Base-by-base conservation (phyloP, 2,888 invertebrate species). In the Noctua pronuba region DNA sequence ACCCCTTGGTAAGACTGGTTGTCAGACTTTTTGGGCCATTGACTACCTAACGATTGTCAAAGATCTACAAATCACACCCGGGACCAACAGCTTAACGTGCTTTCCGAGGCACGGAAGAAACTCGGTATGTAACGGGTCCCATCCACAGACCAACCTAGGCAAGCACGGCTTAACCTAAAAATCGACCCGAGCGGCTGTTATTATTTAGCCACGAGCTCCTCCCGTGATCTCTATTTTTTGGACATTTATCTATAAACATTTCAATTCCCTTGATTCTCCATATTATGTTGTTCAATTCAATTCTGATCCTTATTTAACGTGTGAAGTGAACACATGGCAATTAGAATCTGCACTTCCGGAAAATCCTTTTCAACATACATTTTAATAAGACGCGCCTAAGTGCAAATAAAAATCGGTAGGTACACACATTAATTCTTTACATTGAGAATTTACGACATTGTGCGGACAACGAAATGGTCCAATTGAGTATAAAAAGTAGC, bases 401-500 rank as follows among this genome's bases (percentile, higher is more conserved):
- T 72, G 28, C 71, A 68, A 75, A 84, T 68, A 78, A 81, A 79
- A 49, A 72, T 38, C 35, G 31, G 11, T 24, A 41, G 31, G 11
- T 46, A 71, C 55, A 35, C 28, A 60, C 60, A 65, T 35, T 41
- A 72, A 67, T 92, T 89, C 87, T 88, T 83, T 79, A 84, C 46
- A 81, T 79, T 76, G 18, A 16, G 41, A 79, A 82, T 85, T 79
- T 77, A 81, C 79, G 73, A 74, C 52, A 75, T 76, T 79, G 69
- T 65, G 79, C 74, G 85, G 68, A 72, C 75, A 79, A 70, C 62
- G 70, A 76, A 86, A 87, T 76, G 73, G 67, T 80, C 72, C 76
- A 55, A 75, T 80, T 77, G 83, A 72, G 75, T 77, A 75, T 79
- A 79, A 79, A 86, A 89, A 86, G 84, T 83, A 85, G 73, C 77